These are phyloP conservation scores for Volucella inflata DNA, from an alignment of 2,888 invertebrate species.

Conservation along the genomic window DNA sequence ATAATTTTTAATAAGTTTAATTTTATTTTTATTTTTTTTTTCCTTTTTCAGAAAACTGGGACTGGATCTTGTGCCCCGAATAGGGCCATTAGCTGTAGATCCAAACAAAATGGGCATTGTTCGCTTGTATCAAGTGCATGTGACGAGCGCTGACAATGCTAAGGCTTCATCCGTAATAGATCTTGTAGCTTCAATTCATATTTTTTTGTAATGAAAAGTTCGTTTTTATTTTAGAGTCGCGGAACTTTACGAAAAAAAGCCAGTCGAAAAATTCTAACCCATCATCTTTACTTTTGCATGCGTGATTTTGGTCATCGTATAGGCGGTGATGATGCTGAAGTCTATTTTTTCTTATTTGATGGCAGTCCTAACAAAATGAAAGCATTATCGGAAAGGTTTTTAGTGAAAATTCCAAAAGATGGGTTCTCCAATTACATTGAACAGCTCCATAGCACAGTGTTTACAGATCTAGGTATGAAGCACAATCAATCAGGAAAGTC, in stretches of 20 bases:
- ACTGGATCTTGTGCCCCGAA: constrained; percentile 95
- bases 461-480: constrained; percentile 88
- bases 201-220: background rate
- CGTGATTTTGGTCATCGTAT: constrained; percentile 94
- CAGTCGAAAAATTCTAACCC: constrained; percentile 85
- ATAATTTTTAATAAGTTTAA: no score
- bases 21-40: background rate
- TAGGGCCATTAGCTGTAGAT: constrained; percentile 95
- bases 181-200: no score
- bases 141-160: constrained; percentile 90
- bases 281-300: constrained; percentile 94
- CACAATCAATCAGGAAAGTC: constrained; percentile 28
- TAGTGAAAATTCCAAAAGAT: constrained; percentile 94
- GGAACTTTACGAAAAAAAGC: constrained; percentile 83
- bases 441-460: constrained; percentile 93
- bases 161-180: constrained; percentile 86
- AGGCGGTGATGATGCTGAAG: constrained; percentile 94
- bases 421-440: constrained; percentile 95
- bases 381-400: constrained; percentile 94
- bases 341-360: constrained; percentile 94
- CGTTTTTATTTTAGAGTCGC: constrained; percentile 80
- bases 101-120: constrained; percentile 95
- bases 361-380: constrained; percentile 87
- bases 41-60: constrained; percentile 91
- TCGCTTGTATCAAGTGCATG: constrained; percentile 93